Percentiles rank a stretch among this genome's conserved stretches.
Evolutionary conservation across 2,797 vertebrate species (phyloP).

Genomic region (Euthynnus affinis): DNA sequence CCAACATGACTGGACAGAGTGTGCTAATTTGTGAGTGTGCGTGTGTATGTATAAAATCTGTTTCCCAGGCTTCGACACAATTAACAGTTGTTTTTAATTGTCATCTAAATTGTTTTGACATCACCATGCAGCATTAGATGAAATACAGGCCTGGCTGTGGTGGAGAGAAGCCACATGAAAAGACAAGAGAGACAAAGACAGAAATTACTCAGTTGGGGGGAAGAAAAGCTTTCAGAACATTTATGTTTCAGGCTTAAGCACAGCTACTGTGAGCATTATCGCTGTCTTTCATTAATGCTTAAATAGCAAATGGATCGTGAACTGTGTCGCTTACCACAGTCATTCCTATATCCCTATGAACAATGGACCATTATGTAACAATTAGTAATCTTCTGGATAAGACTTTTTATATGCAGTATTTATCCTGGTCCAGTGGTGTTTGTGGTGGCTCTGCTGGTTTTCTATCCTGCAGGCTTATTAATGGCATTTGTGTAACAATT

Average conservation of each 20-base stretch:
- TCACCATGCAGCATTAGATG: conserved; percentile 42
- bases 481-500: background rate
- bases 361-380: background rate
- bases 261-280: conserved; percentile 44
- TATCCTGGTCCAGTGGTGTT: too few species aligned
- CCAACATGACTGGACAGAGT: conserved; percentile 46
- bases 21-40: conserved; percentile 26
- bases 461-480: background rate
- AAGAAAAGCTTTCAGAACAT: conserved; percentile 31
- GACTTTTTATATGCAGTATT: background rate
- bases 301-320: background rate
- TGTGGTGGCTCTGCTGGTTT: background rate
- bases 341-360: background rate
- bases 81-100: conserved; percentile 56
- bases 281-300: background rate
- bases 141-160: conserved; percentile 49
- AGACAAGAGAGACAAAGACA: conserved; percentile 4
- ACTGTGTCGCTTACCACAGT: background rate
- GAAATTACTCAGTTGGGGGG: conserved; percentile 30
- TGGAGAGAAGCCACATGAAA: conserved; percentile 40
- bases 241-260: conserved; percentile 46
- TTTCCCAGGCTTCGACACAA: conserved; percentile 23
- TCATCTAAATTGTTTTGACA: conserved; percentile 48
- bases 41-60: conserved; percentile 3
- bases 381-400: background rate